These are phyloP conservation scores for Cylas formicarius DNA, from an alignment of 1,140 invertebrate genomes.

Conservation along the genomic window DNA sequence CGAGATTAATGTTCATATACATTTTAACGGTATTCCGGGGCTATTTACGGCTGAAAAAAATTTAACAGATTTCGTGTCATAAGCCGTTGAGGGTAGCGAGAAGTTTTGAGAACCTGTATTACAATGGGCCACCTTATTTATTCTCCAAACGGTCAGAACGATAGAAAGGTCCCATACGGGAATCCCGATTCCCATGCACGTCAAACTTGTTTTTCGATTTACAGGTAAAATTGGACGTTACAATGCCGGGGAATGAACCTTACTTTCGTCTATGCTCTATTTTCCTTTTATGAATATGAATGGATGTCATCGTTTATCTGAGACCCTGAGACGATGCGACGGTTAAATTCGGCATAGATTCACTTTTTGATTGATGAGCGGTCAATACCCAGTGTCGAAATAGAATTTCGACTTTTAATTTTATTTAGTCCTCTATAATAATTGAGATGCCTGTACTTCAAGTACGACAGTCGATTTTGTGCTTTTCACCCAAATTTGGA, in stretches of 20 bases:
- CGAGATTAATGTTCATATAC: slow-evolving; percentile 1
- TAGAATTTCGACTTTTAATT: too few relatives aligned
- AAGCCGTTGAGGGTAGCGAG: neutral
- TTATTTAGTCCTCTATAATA: too few relatives aligned
- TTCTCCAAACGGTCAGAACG: neutral
- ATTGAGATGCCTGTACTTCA: too few relatives aligned
- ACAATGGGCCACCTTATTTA: slow-evolving; percentile 4
- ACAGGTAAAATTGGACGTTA: slow-evolving; percentile 1
- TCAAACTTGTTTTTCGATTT: slow-evolving; percentile 4
- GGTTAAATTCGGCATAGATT: too few relatives aligned
- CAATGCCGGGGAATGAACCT: neutral
- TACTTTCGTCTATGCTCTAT: slow-evolving; percentile 2
- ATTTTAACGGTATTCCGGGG: slow-evolving; percentile 2
- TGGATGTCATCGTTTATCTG: too few relatives aligned
- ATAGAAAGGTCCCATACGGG: slow-evolving; percentile 3
- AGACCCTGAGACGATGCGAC: too few relatives aligned
- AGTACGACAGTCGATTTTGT: too few relatives aligned
- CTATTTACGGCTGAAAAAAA: neutral
- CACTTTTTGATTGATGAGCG: too few relatives aligned
- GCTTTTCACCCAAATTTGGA: too few relatives aligned
- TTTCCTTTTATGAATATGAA: too few relatives aligned
- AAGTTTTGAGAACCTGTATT: neutral
- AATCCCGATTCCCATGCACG: slow-evolving; percentile 1
- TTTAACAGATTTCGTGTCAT: slow-evolving; percentile 2
- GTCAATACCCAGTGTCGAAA: too few relatives aligned